phyloP scores from a whole-genome alignment of 1,140 invertebrate species.

The Andrena cerasifolii region DNA sequence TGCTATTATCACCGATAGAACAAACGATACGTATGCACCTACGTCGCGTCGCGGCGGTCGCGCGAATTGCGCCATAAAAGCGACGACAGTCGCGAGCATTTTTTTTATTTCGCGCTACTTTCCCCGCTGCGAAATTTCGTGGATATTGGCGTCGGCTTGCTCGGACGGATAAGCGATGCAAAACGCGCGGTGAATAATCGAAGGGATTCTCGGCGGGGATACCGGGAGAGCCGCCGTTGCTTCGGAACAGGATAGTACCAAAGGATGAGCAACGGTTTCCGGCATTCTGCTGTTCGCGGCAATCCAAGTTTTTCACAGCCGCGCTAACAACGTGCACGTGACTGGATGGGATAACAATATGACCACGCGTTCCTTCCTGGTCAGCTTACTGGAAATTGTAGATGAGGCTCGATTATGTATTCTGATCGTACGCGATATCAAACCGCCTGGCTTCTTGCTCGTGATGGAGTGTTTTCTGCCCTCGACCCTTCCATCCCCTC shows the following conservation, averaged over 20 bases:
- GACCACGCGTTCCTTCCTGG: constrained; percentile 62
- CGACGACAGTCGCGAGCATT: not conserved
- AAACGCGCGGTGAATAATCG: constrained; percentile 14
- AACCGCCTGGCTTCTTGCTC: constrained; percentile 63
- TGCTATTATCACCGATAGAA: constrained; percentile 1
- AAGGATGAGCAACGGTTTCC: constrained; percentile 25
- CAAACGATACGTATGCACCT: not conserved
- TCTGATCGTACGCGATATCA: constrained; percentile 77
- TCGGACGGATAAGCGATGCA: not conserved
- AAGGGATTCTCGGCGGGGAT: not conserved
- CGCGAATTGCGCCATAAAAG: not conserved
- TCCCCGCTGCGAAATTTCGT: not conserved
- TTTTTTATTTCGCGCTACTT: not conserved
- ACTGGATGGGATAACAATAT: constrained; percentile 61
- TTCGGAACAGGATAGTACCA: not conserved
- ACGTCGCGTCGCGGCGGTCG: not conserved
- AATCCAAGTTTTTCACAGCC: constrained; percentile 44
- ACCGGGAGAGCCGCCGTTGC: not conserved
- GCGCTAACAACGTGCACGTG: constrained; percentile 62
- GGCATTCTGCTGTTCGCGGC: not conserved
- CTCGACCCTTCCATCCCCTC: constrained; percentile 55
- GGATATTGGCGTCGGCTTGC: not conserved
- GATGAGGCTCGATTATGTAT: constrained; percentile 79
- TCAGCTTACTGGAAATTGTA: constrained; percentile 75
- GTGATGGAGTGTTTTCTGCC: constrained; percentile 78